phyloP scores from a whole-genome alignment of 1,140 invertebrate species.

The Drosophila rufa region DNA sequence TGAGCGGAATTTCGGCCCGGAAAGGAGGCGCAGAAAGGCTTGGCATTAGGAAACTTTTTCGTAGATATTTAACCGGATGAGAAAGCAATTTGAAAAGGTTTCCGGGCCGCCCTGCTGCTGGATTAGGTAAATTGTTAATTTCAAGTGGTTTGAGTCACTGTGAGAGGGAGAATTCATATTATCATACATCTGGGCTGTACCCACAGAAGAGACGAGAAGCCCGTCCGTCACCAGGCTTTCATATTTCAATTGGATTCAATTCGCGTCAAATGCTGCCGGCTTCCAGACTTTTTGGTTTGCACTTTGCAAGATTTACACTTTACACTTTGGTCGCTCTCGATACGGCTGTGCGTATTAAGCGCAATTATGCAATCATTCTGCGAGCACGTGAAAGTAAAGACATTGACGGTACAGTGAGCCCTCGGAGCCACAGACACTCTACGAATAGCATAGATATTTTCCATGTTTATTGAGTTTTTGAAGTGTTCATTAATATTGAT shows the following conservation, averaged over 20 bases:
- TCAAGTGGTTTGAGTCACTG: slow-evolving; percentile 5
- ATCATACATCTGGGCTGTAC: not conserved
- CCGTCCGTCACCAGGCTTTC: not conserved
- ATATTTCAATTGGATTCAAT: slow-evolving; percentile 25
- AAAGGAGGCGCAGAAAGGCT: not conserved
- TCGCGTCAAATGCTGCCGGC: slow-evolving; percentile 2
- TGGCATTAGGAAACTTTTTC: slow-evolving; percentile 33
- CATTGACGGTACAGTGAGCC: not conserved
- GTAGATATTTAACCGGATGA: slow-evolving; percentile 38
- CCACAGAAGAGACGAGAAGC: slow-evolving; percentile 5
- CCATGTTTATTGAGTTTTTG: too few relatives aligned
- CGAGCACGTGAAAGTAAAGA: slow-evolving; percentile 26
- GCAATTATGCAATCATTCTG: slow-evolving; percentile 31
- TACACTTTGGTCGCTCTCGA: slow-evolving; percentile 31
- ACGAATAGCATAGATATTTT: too few relatives aligned
- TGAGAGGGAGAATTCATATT: not conserved
- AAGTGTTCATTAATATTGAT: too few relatives aligned
- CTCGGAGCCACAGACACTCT: too few relatives aligned
- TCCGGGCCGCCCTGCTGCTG: slow-evolving; percentile 11
- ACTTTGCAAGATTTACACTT: slow-evolving; percentile 13
- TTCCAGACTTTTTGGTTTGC: not conserved
- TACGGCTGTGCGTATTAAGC: slow-evolving; percentile 11
- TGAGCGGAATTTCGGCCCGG: slow-evolving; percentile 9
- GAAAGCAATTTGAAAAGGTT: slow-evolving; percentile 47
- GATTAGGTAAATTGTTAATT: slow-evolving; percentile 50